Conservation (phyloP, 2,888 invertebrate genomes). For the Cotesia congregata region DNA sequence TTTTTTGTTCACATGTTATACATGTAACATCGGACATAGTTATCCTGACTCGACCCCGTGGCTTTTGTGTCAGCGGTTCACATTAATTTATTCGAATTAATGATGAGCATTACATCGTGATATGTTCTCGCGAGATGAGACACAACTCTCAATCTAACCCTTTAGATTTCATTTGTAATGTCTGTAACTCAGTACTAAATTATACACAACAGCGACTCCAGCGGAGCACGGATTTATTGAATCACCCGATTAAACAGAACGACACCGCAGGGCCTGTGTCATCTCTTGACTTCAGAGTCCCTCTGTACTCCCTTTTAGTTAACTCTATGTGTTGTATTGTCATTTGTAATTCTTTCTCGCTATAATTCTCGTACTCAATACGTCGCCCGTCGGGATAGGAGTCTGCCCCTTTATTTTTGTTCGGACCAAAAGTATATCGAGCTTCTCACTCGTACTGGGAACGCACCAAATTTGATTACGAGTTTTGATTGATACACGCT, state of each 20-base stretch:
- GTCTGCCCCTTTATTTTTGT: neutral
- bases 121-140: conserved; percentile 47
- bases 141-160: conserved; percentile 53
- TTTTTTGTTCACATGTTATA: no score
- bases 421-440: neutral
- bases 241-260: conserved; percentile 67
- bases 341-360: conserved; percentile 16
- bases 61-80: conserved; percentile 62
- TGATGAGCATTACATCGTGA: conserved; percentile 53
- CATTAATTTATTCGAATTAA: conserved; percentile 69
- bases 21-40: neutral
- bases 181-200: neutral
- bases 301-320: conserved; percentile 22
- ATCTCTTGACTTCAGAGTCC: conserved; percentile 34
- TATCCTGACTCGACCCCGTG: conserved; percentile 55
- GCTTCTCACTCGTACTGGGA: conserved; percentile 27
- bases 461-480: conserved; percentile 31
- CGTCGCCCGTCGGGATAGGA: conserved; percentile 17
- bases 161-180: conserved; percentile 32
- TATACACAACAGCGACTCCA: conserved; percentile 29
- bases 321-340: conserved; percentile 5
- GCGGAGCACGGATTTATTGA: conserved; percentile 68
- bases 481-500: conserved; percentile 34
- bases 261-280: conserved; percentile 55
- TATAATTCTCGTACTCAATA: conserved; percentile 6